Evolutionary conservation across 2,797 vertebrate genomes (phyloP).

Genomic region (Sebastes vulpes): DNA sequence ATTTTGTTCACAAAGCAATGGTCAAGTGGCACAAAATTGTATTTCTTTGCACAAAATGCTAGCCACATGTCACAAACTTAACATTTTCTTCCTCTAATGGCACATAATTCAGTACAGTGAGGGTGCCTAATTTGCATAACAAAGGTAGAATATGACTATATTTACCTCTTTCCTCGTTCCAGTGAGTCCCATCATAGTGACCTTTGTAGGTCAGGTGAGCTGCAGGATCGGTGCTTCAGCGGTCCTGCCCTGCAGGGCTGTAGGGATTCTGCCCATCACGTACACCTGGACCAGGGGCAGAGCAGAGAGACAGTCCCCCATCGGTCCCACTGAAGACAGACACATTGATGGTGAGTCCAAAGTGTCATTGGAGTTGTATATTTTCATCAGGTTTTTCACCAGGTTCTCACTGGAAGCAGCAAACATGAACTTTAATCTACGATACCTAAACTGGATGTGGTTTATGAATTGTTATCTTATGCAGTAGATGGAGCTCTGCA

Average conservation of each 20-base stretch:
- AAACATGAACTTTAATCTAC: not conserved
- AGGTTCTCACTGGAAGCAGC: not conserved
- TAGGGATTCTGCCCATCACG: conserved; percentile 80
- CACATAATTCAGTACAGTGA: not conserved
- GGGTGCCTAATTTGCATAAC: not conserved
- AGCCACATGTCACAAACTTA: not conserved
- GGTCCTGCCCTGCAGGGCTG: conserved; percentile 79
- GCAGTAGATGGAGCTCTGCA: conserved; percentile 80
- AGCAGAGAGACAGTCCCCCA: conserved; percentile 18
- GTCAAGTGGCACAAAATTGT: not conserved
- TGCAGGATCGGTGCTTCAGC: conserved; percentile 62
- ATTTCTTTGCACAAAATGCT: not conserved
- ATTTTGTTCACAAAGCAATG: not conserved
- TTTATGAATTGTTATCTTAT: not conserved
- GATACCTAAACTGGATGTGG: not conserved
- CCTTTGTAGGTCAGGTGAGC: conserved; percentile 60
- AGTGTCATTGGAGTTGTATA: not conserved
- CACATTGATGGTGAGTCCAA: conserved; percentile 69
- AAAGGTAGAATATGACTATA: not conserved
- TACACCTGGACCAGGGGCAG: conserved; percentile 78
- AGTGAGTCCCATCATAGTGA: conserved; percentile 85
- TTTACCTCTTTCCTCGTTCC: not conserved
- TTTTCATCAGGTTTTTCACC: not conserved
- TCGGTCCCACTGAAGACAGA: conserved; percentile 37
- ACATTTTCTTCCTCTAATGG: not conserved